Base-by-base conservation (phyloP, 2,888 invertebrate genomes). In the Hirudinaria manillensis region DNA sequence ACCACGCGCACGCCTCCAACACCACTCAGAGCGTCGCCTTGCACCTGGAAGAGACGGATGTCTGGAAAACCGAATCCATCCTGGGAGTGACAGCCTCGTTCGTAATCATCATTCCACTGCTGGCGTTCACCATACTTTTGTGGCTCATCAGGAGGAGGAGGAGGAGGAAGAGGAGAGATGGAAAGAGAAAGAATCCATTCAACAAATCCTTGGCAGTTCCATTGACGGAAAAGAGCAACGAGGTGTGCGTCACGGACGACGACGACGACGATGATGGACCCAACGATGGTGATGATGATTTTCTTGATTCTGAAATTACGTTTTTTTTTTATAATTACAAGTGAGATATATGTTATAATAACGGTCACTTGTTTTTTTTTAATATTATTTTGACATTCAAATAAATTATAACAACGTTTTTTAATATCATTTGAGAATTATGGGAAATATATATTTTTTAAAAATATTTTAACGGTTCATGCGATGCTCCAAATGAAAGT, bases 181-280 rank as follows among this genome's bases (percentile, higher is more conserved):
- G n/a, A 19, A 38, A 29, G 51, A 32, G 32, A 21, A 65, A 65
- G 19, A 27, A 38, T 19, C 3, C 51, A 36, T 24, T 51, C 71
- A 21, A 71, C 71, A 10, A 27, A 53, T 71, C 71, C n/a, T 51
- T 71, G 51, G 51, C 71, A 53, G 16, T 55, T 71, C 21, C 51
- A 32, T 10, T 3, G 13, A 53, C 6, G 27, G 53, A 71, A 21
- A 45, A 16, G 68, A 68, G 45, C 45, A 36, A 21, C 0, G 68
- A 68, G 36, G 13, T 2, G 19, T 38, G 21, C 16, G 3, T 1
- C 68, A 68, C 36, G 7, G 71, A 71, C 6, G 70, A 70, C 4
- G 51, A 70, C 51, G 70, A 70, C 1, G 70, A 70, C 53, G 71
- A 24, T 7, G 70, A 70, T 27, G 71, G 13, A 1, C 16, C 45